Conservation (phyloP, 1,140 invertebrate genomes). For the Coptotermes formosanus region DNA sequence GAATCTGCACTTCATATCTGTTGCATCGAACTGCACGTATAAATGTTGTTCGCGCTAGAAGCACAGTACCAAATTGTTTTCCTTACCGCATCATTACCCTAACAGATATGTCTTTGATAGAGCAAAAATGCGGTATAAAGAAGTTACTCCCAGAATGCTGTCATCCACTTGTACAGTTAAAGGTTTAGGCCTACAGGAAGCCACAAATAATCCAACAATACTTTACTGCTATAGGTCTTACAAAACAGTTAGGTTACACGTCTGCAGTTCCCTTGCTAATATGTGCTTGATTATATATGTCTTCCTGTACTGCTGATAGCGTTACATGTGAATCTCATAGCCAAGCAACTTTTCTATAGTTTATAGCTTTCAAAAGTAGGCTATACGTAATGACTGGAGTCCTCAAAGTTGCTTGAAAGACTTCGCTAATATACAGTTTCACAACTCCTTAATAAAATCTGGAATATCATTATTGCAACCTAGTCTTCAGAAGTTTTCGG, state of each 20-base stretch:
- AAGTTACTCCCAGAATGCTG: too few relatives aligned
- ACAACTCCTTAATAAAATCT: constrained; percentile 1
- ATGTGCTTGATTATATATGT: not conserved
- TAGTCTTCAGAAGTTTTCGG: not conserved
- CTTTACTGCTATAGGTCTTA: not conserved
- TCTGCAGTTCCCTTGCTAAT: too few relatives aligned
- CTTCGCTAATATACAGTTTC: not conserved
- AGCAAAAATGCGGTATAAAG: too few relatives aligned
- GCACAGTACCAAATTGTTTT: too few relatives aligned
- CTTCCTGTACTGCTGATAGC: not conserved
- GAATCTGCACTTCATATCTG: too few relatives aligned
- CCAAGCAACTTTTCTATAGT: not conserved
- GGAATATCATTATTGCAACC: not conserved
- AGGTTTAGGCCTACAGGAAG: too few relatives aligned
- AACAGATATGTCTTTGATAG: too few relatives aligned
- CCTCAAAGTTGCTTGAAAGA: not conserved
- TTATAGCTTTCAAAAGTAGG: not conserved
- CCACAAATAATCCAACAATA: not conserved
- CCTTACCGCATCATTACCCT: too few relatives aligned
- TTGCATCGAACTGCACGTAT: too few relatives aligned
- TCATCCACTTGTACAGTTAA: too few relatives aligned
- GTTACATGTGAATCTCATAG: not conserved
- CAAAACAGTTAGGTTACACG: not conserved
- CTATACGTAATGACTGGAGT: not conserved
- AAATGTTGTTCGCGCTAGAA: too few relatives aligned